These are phyloP conservation scores for Phenganax subtilis DNA, from an alignment of 92 coral and sea anemone species.

Conservation along the genomic window DNA sequence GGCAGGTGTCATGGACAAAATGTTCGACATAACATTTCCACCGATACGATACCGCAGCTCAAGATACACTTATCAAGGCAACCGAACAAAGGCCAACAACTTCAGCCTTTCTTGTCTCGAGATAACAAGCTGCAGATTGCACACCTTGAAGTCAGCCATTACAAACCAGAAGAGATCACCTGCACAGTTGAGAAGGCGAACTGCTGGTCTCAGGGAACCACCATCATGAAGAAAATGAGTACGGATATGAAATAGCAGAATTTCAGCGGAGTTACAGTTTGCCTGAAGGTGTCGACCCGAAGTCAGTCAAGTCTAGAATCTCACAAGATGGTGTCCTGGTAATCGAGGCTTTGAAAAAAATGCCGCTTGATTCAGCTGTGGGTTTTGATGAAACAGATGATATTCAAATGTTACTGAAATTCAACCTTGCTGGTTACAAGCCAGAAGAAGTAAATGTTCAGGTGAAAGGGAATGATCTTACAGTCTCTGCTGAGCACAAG, in stretches of 20 bases:
- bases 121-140: slow-evolving; percentile 47
- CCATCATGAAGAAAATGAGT: slow-evolving; percentile 69
- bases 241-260: slow-evolving; percentile 76
- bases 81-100: not conserved
- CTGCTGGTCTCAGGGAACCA: slow-evolving; percentile 74
- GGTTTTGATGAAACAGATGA: slow-evolving; percentile 81
- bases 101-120: not conserved
- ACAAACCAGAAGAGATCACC: slow-evolving; percentile 80
- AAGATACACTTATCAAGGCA: not conserved
- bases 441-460: slow-evolving; percentile 77
- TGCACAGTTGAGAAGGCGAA: slow-evolving; percentile 75
- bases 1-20: slow-evolving; percentile 21
- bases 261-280: slow-evolving; percentile 75
- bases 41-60: slow-evolving; percentile 3
- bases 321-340: slow-evolving; percentile 73
- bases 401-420: slow-evolving; percentile 64
- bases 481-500: slow-evolving; percentile 71
- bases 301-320: slow-evolving; percentile 66
- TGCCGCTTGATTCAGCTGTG: slow-evolving; percentile 46
- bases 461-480: slow-evolving; percentile 66
- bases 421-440: slow-evolving; percentile 67
- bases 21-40: slow-evolving; percentile 20
- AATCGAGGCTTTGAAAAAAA: slow-evolving; percentile 64
- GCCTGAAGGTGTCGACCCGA: slow-evolving; percentile 73
- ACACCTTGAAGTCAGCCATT: slow-evolving; percentile 68